Percentiles rank a stretch among this genome's conserved stretches.
phyloP scores from a whole-genome alignment of 2,113 vertebrate species.

The Girardinichthys multiradiatus region DNA sequence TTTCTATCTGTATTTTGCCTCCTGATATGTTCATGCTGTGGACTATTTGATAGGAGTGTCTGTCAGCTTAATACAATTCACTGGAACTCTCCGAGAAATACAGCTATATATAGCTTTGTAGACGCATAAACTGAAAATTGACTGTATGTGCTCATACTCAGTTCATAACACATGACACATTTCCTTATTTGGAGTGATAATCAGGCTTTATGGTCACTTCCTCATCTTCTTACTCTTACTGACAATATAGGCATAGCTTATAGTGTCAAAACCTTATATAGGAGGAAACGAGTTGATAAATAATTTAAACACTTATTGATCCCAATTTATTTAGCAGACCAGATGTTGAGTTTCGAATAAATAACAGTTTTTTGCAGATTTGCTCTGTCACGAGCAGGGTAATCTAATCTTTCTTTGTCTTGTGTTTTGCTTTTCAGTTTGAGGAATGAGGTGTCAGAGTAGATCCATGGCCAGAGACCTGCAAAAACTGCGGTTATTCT shows the following conservation, averaged over 20 bases:
- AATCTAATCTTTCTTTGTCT: not conserved
- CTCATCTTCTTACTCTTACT: slow-evolving; percentile 4
- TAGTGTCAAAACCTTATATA: not conserved
- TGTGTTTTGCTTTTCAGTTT: not conserved
- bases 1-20: not conserved
- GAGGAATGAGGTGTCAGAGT: not conserved
- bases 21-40: not conserved
- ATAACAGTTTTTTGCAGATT: not conserved
- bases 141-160: not conserved
- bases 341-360: not conserved
- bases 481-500: slow-evolving; percentile 19
- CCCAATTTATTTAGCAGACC: not conserved
- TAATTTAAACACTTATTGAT: not conserved
- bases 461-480: slow-evolving; percentile 4
- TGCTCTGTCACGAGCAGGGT: not conserved
- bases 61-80: not conserved
- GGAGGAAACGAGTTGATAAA: not conserved
- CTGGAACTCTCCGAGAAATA: not conserved
- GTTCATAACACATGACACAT: slow-evolving; percentile 8
- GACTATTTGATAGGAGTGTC: not conserved
- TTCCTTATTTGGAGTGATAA: slow-evolving; percentile 18
- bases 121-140: not conserved
- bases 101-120: not conserved
- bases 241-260: not conserved
- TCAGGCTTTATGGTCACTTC: slow-evolving; percentile 7